A percentile compares a stretch with the other conserved stretches of the same genome.
phyloP scores from a whole-genome alignment of 2,797 vertebrate genomes.

The Nasua narica region DNA sequence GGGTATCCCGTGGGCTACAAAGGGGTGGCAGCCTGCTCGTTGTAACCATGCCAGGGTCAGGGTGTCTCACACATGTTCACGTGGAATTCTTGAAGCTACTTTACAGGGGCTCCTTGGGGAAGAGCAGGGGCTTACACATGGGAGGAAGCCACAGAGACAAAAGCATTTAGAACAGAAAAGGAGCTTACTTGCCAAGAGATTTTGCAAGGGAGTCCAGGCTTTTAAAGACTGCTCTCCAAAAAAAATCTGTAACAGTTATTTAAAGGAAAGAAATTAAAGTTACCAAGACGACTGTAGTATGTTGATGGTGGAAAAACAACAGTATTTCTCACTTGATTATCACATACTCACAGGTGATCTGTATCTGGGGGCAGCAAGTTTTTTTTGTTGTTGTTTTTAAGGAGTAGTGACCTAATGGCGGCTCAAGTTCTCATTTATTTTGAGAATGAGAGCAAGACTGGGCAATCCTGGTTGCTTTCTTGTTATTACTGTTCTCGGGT shows the following conservation, averaged over 20 bases:
- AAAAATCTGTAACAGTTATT: neutral
- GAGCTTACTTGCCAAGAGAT: neutral
- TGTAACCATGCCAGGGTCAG: neutral
- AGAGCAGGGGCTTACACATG: neutral
- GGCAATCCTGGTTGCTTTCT: neutral
- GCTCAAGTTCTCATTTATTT: neutral
- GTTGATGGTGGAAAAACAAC: neutral
- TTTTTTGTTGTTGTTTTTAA: neutral
- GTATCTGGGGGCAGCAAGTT: neutral
- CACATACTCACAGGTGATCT: neutral
- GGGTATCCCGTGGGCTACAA: neutral
- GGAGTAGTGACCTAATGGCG: neutral
- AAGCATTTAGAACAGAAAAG: neutral
- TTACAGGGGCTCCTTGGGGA: neutral
- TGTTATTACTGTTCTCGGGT: neutral
- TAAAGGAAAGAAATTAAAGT: conserved; percentile 17
- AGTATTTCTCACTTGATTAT: neutral
- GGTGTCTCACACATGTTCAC: neutral
- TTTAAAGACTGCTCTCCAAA: neutral
- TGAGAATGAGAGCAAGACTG: neutral
- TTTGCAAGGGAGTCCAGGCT: neutral
- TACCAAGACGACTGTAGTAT: neutral
- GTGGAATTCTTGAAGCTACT: neutral
- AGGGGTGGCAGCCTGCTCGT: neutral
- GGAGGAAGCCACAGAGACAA: neutral